Conservation (phyloP, 2,113 vertebrate species). For the human (Homo sapiens) region GRCh38 chr7:37152501-37153000, state of each 20-base stretch:
- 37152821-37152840: not conserved
- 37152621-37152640: not conserved
- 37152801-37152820: not conserved
- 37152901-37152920: not conserved
- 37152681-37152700: accelerated
- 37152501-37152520: not conserved
- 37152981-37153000: not conserved
- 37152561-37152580: no score
- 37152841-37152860: not conserved
- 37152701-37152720: not conserved
- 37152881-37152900: not conserved
- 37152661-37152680: not conserved
- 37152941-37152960: not conserved
- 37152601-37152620: no score
- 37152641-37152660: not conserved
- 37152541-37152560: not conserved
- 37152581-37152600: not conserved
- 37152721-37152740: not conserved
- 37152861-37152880: not conserved
- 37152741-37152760: not conserved
- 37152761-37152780: not conserved
- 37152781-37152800: not conserved
- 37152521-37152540: not conserved
- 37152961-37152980: no score
- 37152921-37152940: not conserved